Conservation (phyloP, 2,113 vertebrate species). For the Cyphomyrus discorhynchus region DNA sequence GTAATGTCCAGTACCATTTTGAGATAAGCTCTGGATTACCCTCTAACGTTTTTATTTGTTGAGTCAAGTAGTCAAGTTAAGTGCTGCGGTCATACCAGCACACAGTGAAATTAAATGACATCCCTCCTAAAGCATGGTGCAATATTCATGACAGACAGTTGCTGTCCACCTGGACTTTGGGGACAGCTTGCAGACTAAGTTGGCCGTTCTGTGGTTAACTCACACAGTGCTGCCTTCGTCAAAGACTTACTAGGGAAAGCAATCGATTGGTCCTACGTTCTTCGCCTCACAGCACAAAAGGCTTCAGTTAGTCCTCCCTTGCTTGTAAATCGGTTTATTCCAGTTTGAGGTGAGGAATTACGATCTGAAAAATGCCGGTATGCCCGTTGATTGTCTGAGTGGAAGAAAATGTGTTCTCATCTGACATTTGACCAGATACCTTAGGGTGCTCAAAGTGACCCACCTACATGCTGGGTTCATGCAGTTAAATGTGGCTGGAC, state of each 20-base stretch:
- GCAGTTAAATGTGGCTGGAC: neutral
- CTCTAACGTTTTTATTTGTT: neutral
- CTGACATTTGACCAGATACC: neutral
- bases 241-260: neutral
- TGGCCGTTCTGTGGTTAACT: neutral
- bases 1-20: neutral
- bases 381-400: neutral
- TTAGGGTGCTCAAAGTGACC: neutral
- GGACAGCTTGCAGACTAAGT: neutral
- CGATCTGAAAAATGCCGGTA: neutral
- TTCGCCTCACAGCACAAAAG: neutral
- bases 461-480: neutral
- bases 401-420: neutral
- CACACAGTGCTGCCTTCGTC: neutral
- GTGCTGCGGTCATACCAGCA: neutral
- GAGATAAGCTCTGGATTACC: neutral
- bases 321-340: neutral
- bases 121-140: neutral
- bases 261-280: neutral
- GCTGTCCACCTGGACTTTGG: neutral
- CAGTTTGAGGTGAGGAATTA: neutral
- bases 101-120: neutral
- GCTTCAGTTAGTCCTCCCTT: neutral
- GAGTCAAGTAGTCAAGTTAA: neutral
- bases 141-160: neutral